Evolutionary conservation across 2,888 invertebrate species (phyloP).

Genomic region (Leptinotarsa juncta): DNA sequence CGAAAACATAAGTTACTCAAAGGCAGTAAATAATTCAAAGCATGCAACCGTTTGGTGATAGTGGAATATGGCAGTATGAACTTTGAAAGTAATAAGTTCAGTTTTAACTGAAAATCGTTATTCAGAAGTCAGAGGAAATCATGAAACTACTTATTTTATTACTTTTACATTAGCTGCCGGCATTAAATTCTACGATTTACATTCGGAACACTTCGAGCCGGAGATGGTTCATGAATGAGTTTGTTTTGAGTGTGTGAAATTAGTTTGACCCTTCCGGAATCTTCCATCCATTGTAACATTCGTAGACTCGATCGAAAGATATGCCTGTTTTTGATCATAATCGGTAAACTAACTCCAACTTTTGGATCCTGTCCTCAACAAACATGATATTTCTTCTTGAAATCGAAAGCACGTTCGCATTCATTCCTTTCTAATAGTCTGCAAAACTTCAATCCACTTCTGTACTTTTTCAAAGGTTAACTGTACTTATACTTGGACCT

Average conservation of each 20-base stretch:
- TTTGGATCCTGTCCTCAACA: no score
- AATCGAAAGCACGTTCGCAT: no score
- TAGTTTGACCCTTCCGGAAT: not conserved
- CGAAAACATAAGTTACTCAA: constrained; percentile 19
- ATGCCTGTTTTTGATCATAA: no score
- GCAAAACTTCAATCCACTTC: no score
- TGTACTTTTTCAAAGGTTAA: no score
- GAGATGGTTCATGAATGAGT: not conserved
- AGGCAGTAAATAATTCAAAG: constrained; percentile 21
- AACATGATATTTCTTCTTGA: no score
- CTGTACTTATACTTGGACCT: no score
- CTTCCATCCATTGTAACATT: no score
- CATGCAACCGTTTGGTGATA: constrained; percentile 22
- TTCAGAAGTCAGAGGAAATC: constrained; percentile 19
- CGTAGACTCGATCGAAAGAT: no score
- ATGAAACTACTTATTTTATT: constrained; percentile 21
- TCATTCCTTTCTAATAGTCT: no score
- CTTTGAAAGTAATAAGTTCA: constrained; percentile 24
- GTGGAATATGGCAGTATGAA: constrained; percentile 20
- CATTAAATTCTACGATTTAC: not conserved
- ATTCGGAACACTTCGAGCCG: not conserved
- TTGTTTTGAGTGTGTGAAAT: not conserved
- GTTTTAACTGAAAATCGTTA: constrained; percentile 8
- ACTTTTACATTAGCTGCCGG: not conserved
- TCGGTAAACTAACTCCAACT: no score